These are phyloP conservation scores for Panthera uncia DNA, from an alignment of 2,113 vertebrate genomes.

Conservation along the genomic window DNA sequence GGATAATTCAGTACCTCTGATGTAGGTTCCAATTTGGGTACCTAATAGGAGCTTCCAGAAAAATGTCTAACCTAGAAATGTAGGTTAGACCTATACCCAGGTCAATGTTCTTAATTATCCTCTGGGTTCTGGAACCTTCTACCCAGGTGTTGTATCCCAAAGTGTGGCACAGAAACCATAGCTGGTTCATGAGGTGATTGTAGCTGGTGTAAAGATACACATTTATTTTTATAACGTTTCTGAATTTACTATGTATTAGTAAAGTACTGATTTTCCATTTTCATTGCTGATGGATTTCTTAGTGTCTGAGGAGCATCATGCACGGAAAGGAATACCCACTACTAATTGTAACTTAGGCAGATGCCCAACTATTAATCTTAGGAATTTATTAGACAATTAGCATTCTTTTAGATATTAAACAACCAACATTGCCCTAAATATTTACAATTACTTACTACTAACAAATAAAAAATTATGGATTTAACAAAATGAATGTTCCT, in stretches of 20 bases:
- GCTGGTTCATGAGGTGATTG: background rate
- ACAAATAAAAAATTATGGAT: slow-evolving; percentile 46
- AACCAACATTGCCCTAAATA: slow-evolving; percentile 43
- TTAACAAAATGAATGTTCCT: slow-evolving; percentile 9
- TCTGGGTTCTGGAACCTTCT: background rate
- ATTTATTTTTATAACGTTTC: background rate
- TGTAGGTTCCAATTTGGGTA: background rate
- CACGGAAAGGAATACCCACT: background rate
- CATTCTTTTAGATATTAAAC: slow-evolving; percentile 24
- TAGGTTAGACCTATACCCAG: background rate
- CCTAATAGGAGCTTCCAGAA: background rate
- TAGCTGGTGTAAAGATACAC: background rate
- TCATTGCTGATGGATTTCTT: slow-evolving; percentile 13
- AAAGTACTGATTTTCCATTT: background rate
- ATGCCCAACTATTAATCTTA: background rate
- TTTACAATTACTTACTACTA: slow-evolving; percentile 38
- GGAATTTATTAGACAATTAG: slow-evolving; percentile 59
- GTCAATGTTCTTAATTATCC: background rate
- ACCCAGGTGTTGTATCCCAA: background rate
- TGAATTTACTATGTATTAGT: background rate
- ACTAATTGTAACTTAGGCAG: background rate
- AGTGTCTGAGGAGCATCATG: background rate
- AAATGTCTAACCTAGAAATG: background rate
- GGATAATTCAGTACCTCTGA: background rate
- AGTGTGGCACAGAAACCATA: background rate